These are phyloP conservation scores for Diachasma alloeum DNA, from an alignment of 1,140 invertebrate species.

Conservation along the genomic window DNA sequence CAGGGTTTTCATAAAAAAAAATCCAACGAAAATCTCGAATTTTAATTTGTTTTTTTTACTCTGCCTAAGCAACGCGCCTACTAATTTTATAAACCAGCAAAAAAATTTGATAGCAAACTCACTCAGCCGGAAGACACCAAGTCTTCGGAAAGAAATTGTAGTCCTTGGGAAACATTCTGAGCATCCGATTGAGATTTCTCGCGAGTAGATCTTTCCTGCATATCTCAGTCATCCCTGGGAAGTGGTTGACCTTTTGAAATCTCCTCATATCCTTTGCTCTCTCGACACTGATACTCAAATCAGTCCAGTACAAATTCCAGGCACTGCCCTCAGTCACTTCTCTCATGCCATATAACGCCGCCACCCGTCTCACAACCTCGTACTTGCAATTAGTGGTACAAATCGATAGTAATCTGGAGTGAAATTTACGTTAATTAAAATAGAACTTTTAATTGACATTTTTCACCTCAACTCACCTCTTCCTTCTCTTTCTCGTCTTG, in stretches of 20 bases:
- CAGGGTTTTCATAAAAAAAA: too few species aligned
- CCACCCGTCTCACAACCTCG: conserved; percentile 75
- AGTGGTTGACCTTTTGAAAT: conserved; percentile 90
- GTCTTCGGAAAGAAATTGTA: conserved; percentile 93
- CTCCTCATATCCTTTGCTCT: conserved; percentile 88
- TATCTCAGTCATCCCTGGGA: conserved; percentile 92
- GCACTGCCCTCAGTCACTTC: conserved; percentile 81
- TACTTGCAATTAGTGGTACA: conserved; percentile 80
- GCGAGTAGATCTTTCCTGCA: conserved; percentile 87
- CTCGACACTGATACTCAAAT: conserved; percentile 82
- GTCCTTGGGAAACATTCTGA: conserved; percentile 84
- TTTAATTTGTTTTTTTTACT: too few species aligned
- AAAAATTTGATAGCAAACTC: conserved; percentile 46
- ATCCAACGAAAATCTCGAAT: too few species aligned
- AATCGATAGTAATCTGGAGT: conserved; percentile 60
- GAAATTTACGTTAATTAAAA: neutral
- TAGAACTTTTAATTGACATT: neutral
- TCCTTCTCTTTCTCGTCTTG: neutral
- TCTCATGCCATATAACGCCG: conserved; percentile 78
- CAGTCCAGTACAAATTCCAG: conserved; percentile 92
- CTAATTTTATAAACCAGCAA: neutral
- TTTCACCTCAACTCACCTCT: neutral
- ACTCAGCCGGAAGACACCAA: conserved; percentile 94
- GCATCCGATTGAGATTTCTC: conserved; percentile 86
- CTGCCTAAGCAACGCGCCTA: neutral